These are phyloP conservation scores for Caretta caretta DNA, from an alignment of 2,113 vertebrate species.

Conservation along the genomic window DNA sequence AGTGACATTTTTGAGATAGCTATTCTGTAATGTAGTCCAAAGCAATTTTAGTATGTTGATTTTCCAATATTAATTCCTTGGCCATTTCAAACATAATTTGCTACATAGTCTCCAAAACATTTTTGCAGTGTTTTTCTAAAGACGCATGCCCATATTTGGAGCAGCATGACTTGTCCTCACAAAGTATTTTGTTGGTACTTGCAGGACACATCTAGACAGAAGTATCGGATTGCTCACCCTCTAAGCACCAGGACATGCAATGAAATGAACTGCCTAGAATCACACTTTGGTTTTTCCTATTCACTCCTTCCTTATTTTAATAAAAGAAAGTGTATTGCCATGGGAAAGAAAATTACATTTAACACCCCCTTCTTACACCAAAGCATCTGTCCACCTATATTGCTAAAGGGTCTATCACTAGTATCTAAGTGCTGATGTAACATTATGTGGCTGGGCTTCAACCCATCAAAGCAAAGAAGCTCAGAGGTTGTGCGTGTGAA, in stretches of 20 bases:
- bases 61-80: no score
- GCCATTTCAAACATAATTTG: no score
- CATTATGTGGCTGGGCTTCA: background rate
- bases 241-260: background rate
- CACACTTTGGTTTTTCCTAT: background rate
- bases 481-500: background rate
- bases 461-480: background rate
- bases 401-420: background rate
- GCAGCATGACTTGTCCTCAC: background rate
- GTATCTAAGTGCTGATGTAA: background rate
- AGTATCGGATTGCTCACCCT: background rate
- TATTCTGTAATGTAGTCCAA: background rate
- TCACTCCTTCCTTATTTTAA: background rate
- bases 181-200: background rate
- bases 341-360: background rate
- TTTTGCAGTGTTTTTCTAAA: background rate
- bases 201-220: background rate
- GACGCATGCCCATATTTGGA: background rate
- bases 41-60: background rate
- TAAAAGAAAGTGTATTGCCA: background rate
- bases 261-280: background rate
- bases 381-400: background rate
- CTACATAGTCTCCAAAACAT: background rate
- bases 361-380: background rate
- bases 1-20: accelerated